Conservation (phyloP, 2,797 vertebrate genomes). For the Pristis pectinata region DNA sequence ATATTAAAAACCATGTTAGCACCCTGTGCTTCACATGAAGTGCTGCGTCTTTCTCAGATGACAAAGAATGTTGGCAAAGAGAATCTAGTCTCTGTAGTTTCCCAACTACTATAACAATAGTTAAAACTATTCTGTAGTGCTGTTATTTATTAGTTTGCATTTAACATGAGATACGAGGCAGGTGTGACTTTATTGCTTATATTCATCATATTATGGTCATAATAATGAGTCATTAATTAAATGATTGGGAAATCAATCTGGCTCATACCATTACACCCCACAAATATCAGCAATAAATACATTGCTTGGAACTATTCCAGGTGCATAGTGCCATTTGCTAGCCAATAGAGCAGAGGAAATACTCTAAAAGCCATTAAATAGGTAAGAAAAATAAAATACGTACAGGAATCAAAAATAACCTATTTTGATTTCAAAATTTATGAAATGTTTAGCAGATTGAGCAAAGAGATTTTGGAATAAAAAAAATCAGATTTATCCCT, state of each 20-base stretch:
- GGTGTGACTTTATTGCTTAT: background rate
- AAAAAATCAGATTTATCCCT: background rate
- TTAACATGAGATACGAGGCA: background rate
- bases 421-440: background rate
- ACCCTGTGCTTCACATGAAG: background rate
- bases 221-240: background rate
- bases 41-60: background rate
- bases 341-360: background rate
- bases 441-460: background rate
- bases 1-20: background rate
- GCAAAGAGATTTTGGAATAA: background rate
- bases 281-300: background rate
- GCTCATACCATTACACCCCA: background rate
- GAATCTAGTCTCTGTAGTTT: background rate
- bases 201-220: background rate
- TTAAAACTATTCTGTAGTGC: background rate
- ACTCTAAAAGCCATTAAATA: background rate
- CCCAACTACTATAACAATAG: background rate
- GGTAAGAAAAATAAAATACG: background rate
- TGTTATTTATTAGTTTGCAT: background rate
- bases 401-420: background rate
- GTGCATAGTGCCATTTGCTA: background rate
- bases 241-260: background rate
- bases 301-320: background rate
- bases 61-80: background rate